phyloP scores from a whole-genome alignment of 2,113 vertebrate species.

The Alces alces region DNA sequence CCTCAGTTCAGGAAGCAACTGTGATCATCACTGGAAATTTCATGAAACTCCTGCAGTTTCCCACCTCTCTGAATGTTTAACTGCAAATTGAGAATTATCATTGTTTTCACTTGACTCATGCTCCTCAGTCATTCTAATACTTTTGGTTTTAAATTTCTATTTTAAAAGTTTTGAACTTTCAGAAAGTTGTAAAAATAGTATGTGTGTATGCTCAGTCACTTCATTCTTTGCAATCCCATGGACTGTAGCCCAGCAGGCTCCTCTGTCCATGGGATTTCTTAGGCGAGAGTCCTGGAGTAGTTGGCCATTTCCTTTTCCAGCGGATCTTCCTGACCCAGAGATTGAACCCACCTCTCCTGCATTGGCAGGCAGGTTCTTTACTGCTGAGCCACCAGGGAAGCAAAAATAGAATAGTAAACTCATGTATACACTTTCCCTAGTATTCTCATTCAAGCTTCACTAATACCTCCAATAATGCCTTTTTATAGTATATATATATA shows the following conservation, averaged over 20 bases:
- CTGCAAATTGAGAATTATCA: not conserved
- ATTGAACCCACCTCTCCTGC: not conserved
- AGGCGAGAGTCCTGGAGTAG: not conserved
- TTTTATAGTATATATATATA: too few relatives aligned
- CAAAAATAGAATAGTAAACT: not conserved
- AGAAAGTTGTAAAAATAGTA: not conserved
- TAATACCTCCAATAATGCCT: not conserved
- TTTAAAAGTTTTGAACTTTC: not conserved
- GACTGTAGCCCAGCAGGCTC: not conserved
- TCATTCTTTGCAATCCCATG: not conserved
- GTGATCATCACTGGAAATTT: not conserved
- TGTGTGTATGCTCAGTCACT: not conserved
- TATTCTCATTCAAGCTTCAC: not conserved
- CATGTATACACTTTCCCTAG: not conserved
- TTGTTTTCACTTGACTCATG: not conserved
- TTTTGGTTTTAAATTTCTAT: not conserved
- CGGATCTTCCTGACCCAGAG: not conserved
- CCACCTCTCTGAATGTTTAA: not conserved
- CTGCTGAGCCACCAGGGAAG: not conserved
- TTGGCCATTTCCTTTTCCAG: not conserved
- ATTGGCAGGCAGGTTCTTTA: not conserved
- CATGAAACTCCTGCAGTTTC: not conserved
- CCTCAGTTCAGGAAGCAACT: not conserved
- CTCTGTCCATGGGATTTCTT: not conserved
- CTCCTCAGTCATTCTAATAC: not conserved